phyloP scores from a whole-genome alignment of 2,113 vertebrate species.

The Cyprinus carpio region DNA sequence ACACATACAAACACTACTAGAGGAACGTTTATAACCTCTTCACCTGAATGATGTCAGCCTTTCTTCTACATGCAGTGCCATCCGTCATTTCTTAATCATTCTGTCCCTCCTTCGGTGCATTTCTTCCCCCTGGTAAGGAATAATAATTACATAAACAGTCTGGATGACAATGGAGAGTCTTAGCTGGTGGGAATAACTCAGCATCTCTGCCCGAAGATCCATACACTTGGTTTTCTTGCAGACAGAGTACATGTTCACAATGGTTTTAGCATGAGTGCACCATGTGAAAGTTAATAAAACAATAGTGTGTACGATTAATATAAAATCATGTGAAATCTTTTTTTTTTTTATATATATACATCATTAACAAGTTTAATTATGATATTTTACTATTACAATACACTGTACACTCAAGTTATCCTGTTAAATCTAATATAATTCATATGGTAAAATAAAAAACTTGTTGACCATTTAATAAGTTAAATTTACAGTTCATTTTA shows the following conservation, averaged over 20 bases:
- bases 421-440: too few species aligned
- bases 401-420: too few species aligned
- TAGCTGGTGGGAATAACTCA: conserved; percentile 10
- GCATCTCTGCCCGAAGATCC: background rate
- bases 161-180: conserved; percentile 17
- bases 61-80: background rate
- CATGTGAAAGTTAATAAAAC: background rate
- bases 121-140: background rate
- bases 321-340: background rate
- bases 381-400: too few species aligned
- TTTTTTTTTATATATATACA: too few species aligned
- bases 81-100: background rate
- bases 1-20: background rate
- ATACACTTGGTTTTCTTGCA: background rate
- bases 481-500: background rate
- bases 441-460: too few species aligned
- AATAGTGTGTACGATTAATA: background rate
- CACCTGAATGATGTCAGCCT: background rate
- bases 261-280: background rate
- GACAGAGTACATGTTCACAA: background rate
- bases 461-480: too few species aligned
- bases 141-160: conserved; percentile 26
- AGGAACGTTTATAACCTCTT: background rate
- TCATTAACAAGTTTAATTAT: too few species aligned
- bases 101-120: background rate